Percentiles rank a stretch among this genome's conserved stretches.
Evolutionary conservation across 37 sponge, comb jelly and placozoan species (phyloP).

Genomic region (Chondrilla cf. caribensis): DNA sequence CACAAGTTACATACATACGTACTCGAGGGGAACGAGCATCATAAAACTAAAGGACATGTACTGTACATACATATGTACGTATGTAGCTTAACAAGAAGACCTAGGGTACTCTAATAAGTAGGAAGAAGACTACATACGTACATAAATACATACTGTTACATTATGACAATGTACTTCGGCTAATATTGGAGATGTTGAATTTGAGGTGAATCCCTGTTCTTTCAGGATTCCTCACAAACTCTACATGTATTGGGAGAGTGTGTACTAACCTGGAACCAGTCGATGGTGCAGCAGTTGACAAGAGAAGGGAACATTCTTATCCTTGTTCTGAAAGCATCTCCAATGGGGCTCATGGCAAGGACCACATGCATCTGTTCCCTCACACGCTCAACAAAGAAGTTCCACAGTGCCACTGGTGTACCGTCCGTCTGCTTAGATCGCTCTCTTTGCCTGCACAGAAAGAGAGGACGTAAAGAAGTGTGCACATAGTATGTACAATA

Average conservation of each 20-base stretch:
- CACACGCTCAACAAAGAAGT: conserved; percentile 94
- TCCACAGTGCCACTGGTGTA: conserved; percentile 92
- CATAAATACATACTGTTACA: too few species aligned
- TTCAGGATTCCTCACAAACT: too few species aligned
- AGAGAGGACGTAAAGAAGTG: neutral
- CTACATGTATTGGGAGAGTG: too few species aligned
- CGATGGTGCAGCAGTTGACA: conserved; percentile 99
- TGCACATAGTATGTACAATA: neutral
- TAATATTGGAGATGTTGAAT: too few species aligned
- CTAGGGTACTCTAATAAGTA: too few species aligned
- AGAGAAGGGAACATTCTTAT: conserved; percentile 97
- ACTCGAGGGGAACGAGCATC: neutral
- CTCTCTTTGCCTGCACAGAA: conserved; percentile 71
- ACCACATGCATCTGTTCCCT: conserved; percentile 94
- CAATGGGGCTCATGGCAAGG: conserved; percentile 98
- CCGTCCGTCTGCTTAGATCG: conserved; percentile 95
- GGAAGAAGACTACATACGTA: too few species aligned
- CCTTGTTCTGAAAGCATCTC: conserved; percentile 89
- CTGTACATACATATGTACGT: too few species aligned
- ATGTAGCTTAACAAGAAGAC: too few species aligned
- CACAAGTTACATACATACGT: neutral
- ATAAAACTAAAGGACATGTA: too few species aligned
- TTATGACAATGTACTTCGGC: too few species aligned
- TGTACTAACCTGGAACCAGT: conserved; percentile 93
- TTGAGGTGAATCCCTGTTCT: too few species aligned